These are phyloP conservation scores for Cotesia vestalis DNA, from an alignment of 1,140 invertebrate genomes.

Conservation along the genomic window DNA sequence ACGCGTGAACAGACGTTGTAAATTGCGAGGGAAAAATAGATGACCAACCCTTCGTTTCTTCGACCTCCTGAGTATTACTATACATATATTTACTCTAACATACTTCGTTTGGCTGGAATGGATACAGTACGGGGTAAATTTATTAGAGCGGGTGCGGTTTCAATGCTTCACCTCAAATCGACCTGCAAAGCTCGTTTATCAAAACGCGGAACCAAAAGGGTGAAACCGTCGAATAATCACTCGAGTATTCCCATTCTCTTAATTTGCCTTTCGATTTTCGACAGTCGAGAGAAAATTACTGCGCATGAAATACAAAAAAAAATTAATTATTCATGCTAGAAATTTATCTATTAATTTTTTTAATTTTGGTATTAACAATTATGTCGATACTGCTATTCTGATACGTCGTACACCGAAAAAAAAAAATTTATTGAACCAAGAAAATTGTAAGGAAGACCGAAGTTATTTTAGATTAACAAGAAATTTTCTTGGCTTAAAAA, in stretches of 20 bases:
- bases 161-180: constrained; percentile 16
- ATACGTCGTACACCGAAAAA: too few species aligned
- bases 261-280: background rate
- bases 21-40: constrained; percentile 13
- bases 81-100: too few species aligned
- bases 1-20: background rate
- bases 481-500: too few species aligned
- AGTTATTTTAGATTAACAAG: too few species aligned
- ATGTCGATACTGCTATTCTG: too few species aligned
- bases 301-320: too few species aligned
- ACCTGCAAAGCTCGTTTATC: constrained; percentile 9
- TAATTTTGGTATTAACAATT: too few species aligned
- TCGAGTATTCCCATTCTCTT: background rate
- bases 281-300: too few species aligned
- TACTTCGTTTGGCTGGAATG: too few species aligned
- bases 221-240: constrained; percentile 3
- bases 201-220: background rate
- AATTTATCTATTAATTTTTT: background rate
- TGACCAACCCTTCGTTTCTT: constrained; percentile 7
- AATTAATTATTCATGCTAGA: background rate
- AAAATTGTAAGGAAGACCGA: too few species aligned
- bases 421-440: too few species aligned
- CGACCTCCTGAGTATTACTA: too few species aligned
- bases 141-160: constrained; percentile 23
- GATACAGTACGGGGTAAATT: background rate